Evolutionary conservation across 2,888 invertebrate genomes (phyloP), one percentile per base, ranked within the genome.

Genomic region (Rhamnusium bicolor): DNA sequence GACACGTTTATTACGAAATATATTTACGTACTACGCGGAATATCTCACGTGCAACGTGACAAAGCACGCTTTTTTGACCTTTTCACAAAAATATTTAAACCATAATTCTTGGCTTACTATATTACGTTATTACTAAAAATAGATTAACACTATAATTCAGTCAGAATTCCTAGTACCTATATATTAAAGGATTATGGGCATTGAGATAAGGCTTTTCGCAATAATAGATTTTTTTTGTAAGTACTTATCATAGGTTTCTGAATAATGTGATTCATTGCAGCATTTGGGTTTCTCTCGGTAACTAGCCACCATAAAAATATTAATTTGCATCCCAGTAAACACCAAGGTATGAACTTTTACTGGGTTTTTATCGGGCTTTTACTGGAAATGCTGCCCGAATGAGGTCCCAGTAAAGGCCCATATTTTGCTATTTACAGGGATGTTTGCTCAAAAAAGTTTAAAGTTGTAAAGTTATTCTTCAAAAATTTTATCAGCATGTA

Each of bases 111-210:
- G 10, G 29, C 29, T 65, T 65, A 65, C 10, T 21, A 12, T n/a
- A 4, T 12, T 29, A 65, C 51, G 53, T 53, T 53, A 53, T 56
- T n/a, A 46, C 56, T 56, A 67, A 67, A 67, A 67, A 67, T 67
- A 67, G 21, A 46, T 19, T 58, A 29, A 32, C 32, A 3, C 58
- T 16, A 56, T 16, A 19, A 46, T 12, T 47, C 51, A 32, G 32
- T 65, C 19, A 51, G 53, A 53, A 46, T 56, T 67, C 40, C 56
- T 67, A 54, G n/a, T n/a, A n/a, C n/a, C 53, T 53, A 65, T 53
- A 16, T 67, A 67, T 54, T 67, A 67, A 67, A 56, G 40, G 67
- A 67, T 67, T 67, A 67, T 1, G 2, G 4, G 10, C 16, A 4
- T 6, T 40, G 61, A 14, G 53, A 67, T 67, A 66, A 67, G 12